These are phyloP conservation scores for Anguilla pacifica DNA, from an alignment of 2,797 vertebrate species.

Conservation along the genomic window DNA sequence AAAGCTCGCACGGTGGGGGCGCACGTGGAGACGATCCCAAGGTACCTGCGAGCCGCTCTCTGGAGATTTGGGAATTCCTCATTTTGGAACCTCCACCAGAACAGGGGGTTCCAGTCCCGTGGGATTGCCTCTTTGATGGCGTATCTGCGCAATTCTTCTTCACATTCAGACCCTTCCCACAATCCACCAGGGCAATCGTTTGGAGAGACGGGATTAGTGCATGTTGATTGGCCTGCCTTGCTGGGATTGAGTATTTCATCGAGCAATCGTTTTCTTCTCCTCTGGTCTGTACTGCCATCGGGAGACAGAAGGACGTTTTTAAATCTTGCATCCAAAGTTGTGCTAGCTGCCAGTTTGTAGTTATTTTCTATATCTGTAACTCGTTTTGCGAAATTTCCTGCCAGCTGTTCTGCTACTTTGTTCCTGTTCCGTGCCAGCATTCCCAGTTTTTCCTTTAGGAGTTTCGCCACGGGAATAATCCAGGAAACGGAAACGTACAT, in stretches of 20 bases:
- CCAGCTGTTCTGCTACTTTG: conserved; percentile 22
- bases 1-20: conserved; percentile 34
- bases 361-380: conserved; percentile 25
- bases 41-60: conserved; percentile 39
- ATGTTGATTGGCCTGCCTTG: conserved; percentile 20
- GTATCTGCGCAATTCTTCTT: conserved; percentile 26
- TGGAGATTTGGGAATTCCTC: conserved; percentile 22
- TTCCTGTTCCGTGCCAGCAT: neutral
- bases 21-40: conserved; percentile 44
- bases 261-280: too few relatives aligned
- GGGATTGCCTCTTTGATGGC: neutral
- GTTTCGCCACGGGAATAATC: conserved; percentile 37
- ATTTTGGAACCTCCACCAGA: conserved; percentile 40
- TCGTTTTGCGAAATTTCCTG: conserved; percentile 2
- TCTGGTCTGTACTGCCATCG: neutral
- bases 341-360: conserved; percentile 20
- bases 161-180: neutral
- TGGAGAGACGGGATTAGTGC: neutral
- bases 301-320: conserved; percentile 20
- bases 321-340: conserved; percentile 40
- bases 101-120: conserved; percentile 5
- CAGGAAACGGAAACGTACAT: conserved; percentile 37
- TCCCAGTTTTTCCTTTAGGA: neutral
- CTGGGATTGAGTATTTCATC: neutral
- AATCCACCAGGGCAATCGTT: neutral